Conservation (phyloP, 1,140 invertebrate genomes). For the Parapsyche elsis region DNA sequence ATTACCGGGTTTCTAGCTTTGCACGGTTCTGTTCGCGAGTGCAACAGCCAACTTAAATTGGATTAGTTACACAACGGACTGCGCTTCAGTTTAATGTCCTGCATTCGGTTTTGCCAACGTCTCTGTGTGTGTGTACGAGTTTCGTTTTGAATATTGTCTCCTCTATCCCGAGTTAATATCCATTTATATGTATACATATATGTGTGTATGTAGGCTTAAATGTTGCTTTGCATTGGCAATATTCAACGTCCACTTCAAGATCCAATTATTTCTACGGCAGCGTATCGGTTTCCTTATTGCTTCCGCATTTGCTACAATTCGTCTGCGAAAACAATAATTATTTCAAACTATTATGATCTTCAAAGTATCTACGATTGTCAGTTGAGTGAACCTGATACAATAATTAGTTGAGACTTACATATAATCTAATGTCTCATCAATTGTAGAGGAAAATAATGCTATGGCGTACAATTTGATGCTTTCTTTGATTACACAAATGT, state of each 20-base stretch:
- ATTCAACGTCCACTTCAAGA: not conserved
- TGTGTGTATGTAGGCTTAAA: not conserved
- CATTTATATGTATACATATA: not conserved
- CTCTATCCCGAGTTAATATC: not conserved
- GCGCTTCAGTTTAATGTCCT: conserved; percentile 30
- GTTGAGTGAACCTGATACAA: not conserved
- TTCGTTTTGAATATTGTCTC: not conserved
- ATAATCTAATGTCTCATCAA: too few relatives aligned
- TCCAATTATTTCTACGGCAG: conserved; percentile 22
- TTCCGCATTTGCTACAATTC: not conserved
- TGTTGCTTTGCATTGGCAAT: too few relatives aligned
- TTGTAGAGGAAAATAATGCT: too few relatives aligned
- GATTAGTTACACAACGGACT: conserved; percentile 40
- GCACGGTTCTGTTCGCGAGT: conserved; percentile 8
- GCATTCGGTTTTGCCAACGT: not conserved
- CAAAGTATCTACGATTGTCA: not conserved
- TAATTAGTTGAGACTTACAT: too few relatives aligned
- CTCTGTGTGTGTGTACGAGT: conserved; percentile 3
- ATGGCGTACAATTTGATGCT: too few relatives aligned
- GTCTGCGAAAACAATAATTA: too few relatives aligned
- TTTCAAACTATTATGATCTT: not conserved
- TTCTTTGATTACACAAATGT: too few relatives aligned
- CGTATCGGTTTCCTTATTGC: conserved; percentile 28
- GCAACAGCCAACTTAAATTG: conserved; percentile 47
- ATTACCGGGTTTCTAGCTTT: conserved; percentile 40